Evolutionary conservation across 2,113 vertebrate genomes (phyloP).

Genomic region (Spea multiplicata): DNA sequence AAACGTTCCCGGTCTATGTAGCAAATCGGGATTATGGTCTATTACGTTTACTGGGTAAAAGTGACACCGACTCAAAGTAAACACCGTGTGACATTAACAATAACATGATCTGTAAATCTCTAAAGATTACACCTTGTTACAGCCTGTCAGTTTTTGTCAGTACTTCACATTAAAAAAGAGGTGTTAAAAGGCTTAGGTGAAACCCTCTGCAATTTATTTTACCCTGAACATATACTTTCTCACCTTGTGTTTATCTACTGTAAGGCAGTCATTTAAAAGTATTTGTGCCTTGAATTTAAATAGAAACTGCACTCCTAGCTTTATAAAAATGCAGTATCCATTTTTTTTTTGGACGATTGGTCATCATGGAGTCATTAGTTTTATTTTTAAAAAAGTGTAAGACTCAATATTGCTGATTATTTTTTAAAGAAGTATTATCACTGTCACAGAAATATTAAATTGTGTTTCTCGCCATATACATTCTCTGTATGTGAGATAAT

Average conservation of each 20-base stretch:
- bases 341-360: too few species aligned
- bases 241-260: too few species aligned
- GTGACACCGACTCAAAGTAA: slow-evolving; percentile 17
- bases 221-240: background rate
- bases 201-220: background rate
- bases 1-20: too few species aligned
- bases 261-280: background rate
- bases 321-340: too few species aligned
- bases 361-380: too few species aligned
- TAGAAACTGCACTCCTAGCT: background rate
- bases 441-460: too few species aligned
- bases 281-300: background rate
- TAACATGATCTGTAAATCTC: slow-evolving; percentile 23
- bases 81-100: slow-evolving; percentile 25
- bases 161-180: slow-evolving; percentile 14
- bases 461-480: too few species aligned
- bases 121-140: slow-evolving; percentile 23
- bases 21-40: background rate
- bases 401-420: too few species aligned
- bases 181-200: slow-evolving; percentile 13
- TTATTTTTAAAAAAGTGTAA: too few species aligned
- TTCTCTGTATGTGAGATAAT: too few species aligned
- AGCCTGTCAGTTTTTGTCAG: slow-evolving; percentile 22
- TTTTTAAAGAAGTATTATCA: too few species aligned
- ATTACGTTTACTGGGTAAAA: slow-evolving; percentile 8